Evolutionary conservation across 1,140 invertebrate species (phyloP).

Genomic region (Pristionchus pacificus): DNA sequence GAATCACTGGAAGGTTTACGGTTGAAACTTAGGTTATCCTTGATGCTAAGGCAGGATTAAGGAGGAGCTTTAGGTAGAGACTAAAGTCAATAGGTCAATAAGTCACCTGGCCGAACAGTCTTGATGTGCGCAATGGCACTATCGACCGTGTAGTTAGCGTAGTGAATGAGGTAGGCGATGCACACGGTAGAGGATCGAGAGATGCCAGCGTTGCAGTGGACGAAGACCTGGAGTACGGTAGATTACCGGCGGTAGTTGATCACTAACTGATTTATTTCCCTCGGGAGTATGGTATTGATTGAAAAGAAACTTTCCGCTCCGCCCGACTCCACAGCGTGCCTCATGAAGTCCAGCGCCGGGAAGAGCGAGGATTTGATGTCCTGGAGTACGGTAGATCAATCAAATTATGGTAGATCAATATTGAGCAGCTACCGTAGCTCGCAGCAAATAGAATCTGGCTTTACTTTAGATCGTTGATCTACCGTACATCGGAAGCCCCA

Average conservation of each 20-base stretch:
- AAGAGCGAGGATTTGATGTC: neutral
- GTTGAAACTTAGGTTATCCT: slow-evolving; percentile 64
- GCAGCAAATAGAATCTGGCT: no score
- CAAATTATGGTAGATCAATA: slow-evolving; percentile 54
- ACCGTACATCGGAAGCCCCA: no score
- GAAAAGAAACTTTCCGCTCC: slow-evolving; percentile 46
- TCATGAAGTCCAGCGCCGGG: slow-evolving; percentile 57
- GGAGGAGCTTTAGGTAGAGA: slow-evolving; percentile 1
- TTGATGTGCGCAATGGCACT: slow-evolving; percentile 62
- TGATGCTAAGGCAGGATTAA: slow-evolving; percentile 59
- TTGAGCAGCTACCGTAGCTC: no score
- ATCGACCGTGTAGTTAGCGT: slow-evolving; percentile 65
- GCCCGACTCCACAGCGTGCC: slow-evolving; percentile 47
- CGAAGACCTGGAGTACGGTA: slow-evolving; percentile 66
- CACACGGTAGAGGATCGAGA: slow-evolving; percentile 78
- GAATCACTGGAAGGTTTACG: slow-evolving; percentile 64
- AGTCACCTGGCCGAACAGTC: neutral
- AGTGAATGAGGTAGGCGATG: slow-evolving; percentile 77
- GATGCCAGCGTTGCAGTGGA: slow-evolving; percentile 87
- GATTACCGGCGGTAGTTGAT: neutral
- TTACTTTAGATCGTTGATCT: no score
- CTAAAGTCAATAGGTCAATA: neutral
- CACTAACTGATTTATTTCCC: no score
- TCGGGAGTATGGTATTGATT: no score
- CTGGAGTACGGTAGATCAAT: neutral